These are phyloP conservation scores for Cololabis saira DNA, from an alignment of 2,113 vertebrate genomes.

Conservation along the genomic window DNA sequence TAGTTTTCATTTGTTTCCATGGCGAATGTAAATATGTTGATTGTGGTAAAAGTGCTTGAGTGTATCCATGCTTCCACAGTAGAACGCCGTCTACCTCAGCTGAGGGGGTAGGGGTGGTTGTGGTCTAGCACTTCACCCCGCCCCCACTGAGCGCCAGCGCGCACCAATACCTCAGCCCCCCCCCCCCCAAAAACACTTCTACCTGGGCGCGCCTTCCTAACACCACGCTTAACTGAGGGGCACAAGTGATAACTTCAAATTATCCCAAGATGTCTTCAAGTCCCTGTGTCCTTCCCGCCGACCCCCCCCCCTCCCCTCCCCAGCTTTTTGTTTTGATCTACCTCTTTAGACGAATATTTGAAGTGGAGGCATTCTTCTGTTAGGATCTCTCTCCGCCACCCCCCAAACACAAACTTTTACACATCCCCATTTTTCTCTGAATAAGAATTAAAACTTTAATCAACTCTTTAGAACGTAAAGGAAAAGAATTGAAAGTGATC, in stretches of 20 bases:
- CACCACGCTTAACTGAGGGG: slow-evolving; percentile 89
- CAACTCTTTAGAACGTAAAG: slow-evolving; percentile 88
- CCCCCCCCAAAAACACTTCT: slow-evolving; percentile 84
- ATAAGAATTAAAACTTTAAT: slow-evolving; percentile 66
- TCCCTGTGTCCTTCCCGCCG: slow-evolving; percentile 80
- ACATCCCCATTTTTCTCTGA: slow-evolving; percentile 25
- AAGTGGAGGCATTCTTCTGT: slow-evolving; percentile 94
- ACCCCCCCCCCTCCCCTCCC: slow-evolving; percentile 77
- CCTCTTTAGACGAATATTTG: slow-evolving; percentile 92
- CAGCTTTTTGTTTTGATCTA: slow-evolving; percentile 94
- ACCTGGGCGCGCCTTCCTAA: slow-evolving; percentile 84
- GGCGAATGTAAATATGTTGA: slow-evolving; percentile 91
- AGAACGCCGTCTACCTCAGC: slow-evolving; percentile 92
- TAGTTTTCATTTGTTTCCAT: slow-evolving; percentile 72
- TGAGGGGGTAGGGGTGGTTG: slow-evolving; percentile 83
- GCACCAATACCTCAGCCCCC: slow-evolving; percentile 89
- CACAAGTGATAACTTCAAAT: slow-evolving; percentile 86
- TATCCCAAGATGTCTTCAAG: slow-evolving; percentile 75
- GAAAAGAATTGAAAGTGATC: slow-evolving; percentile 83
- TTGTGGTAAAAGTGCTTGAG: slow-evolving; percentile 88
- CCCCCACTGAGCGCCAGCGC: slow-evolving; percentile 82
- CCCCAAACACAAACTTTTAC: slow-evolving; percentile 9
- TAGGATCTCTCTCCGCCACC: slow-evolving; percentile 77
- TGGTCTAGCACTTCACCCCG: slow-evolving; percentile 81
- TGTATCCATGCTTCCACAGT: slow-evolving; percentile 91